Evolutionary conservation across 2,888 invertebrate species (phyloP).

Genomic region (Leucophora obtusa): DNA sequence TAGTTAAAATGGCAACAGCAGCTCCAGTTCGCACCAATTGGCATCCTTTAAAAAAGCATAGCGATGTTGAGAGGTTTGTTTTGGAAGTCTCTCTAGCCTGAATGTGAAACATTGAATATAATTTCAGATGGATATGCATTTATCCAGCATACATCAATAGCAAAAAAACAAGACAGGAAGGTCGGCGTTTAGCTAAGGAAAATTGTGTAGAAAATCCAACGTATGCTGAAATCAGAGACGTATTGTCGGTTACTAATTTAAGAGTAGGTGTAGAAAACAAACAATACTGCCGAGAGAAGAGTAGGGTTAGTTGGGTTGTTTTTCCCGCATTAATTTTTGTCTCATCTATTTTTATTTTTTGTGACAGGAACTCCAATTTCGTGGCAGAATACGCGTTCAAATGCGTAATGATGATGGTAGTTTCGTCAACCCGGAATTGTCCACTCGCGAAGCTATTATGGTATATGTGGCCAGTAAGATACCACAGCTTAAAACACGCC

Average conservation of each 20-base stretch:
- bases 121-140: conserved; percentile 91
- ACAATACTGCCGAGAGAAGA: conserved; percentile 92
- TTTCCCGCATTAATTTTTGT: too few species aligned
- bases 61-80: conserved; percentile 86
- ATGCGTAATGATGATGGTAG: conserved; percentile 93
- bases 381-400: conserved; percentile 95
- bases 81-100: neutral
- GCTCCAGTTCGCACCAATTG: conserved; percentile 81
- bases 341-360: neutral
- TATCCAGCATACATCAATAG: conserved; percentile 98
- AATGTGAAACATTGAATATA: neutral
- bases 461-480: conserved; percentile 89
- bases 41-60: conserved; percentile 88
- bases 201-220: conserved; percentile 97
- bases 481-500: conserved; percentile 92
- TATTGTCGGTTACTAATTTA: conserved; percentile 89
- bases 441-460: conserved; percentile 88
- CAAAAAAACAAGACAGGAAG: conserved; percentile 93
- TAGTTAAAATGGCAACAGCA: conserved; percentile 79
- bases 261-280: conserved; percentile 95
- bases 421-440: conserved; percentile 84
- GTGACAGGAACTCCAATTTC: conserved; percentile 85
- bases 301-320: conserved; percentile 81
- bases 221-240: conserved; percentile 95
- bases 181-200: conserved; percentile 89